Evolutionary conservation across 2,113 vertebrate species (phyloP).

Genomic region (Oenanthe melanoleuca): DNA sequence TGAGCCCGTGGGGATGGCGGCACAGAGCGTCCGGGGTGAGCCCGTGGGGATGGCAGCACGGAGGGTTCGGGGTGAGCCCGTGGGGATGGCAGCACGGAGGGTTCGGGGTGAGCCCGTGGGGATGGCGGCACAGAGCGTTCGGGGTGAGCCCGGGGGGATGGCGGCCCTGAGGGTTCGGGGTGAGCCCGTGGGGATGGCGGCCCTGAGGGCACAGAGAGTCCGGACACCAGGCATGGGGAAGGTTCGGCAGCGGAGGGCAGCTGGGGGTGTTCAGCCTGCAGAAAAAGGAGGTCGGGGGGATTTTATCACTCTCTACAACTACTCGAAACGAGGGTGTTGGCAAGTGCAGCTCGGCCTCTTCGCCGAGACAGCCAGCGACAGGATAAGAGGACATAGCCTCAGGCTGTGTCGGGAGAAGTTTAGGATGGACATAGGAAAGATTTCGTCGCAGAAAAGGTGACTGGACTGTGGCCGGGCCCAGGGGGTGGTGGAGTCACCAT

Average conservation of each 20-base stretch:
- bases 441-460: neutral
- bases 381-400: neutral
- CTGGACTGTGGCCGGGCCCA: neutral
- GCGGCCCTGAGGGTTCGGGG: too few species aligned
- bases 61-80: too few species aligned
- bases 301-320: too few species aligned
- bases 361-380: neutral
- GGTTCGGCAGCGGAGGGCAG: neutral
- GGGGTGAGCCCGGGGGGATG: too few species aligned
- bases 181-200: neutral
- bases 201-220: fast-evolving
- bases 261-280: neutral
- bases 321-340: fast-evolving
- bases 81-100: too few species aligned
- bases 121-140: too few species aligned
- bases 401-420: neutral
- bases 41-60: too few species aligned
- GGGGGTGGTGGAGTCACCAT: neutral
- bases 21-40: too few species aligned
- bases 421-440: too few species aligned
- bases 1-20: too few species aligned
- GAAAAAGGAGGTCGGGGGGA: neutral
- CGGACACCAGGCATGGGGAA: neutral
- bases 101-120: too few species aligned
- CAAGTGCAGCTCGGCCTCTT: neutral